These are phyloP conservation scores for Brotula barbata DNA, from an alignment of 2,797 vertebrate species.

Conservation along the genomic window DNA sequence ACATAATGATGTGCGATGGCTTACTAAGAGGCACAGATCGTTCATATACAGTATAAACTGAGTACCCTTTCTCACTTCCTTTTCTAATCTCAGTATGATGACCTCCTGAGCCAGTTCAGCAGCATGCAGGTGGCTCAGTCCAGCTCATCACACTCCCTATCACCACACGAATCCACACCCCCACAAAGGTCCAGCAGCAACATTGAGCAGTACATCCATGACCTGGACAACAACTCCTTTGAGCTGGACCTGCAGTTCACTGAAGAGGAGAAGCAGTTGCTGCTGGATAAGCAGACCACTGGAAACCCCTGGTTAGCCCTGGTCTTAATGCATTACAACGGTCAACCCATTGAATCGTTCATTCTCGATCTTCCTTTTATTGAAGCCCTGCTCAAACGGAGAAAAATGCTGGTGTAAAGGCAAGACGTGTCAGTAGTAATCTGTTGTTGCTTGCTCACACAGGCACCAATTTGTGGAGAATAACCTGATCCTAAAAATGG, in stretches of 20 bases:
- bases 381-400: neutral
- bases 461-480: slow-evolving; percentile 99
- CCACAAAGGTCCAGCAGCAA: slow-evolving; percentile 90
- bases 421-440: neutral
- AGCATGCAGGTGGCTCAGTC: slow-evolving; percentile 97
- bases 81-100: slow-evolving; percentile 86
- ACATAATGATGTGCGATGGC: neutral
- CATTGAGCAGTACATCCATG: slow-evolving; percentile 98
- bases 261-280: slow-evolving; percentile 91
- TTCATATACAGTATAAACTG: too few species aligned
- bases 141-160: slow-evolving; percentile 86
- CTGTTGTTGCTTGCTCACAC: slow-evolving; percentile 32
- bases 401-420: neutral
- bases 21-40: neutral
- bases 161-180: slow-evolving; percentile 78
- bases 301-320: slow-evolving; percentile 93
- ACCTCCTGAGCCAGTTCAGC: slow-evolving; percentile 98
- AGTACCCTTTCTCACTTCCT: neutral
- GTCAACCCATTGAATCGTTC: neutral
- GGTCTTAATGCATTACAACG: neutral
- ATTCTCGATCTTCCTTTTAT: neutral
- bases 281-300: slow-evolving; percentile 93
- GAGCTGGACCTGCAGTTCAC: slow-evolving; percentile 97
- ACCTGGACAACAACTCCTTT: slow-evolving; percentile 96
- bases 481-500: slow-evolving; percentile 99